These are phyloP conservation scores for Astropecten irregularis DNA, from an alignment of 53 echinoderm and acorn worm species.

Conservation along the genomic window DNA sequence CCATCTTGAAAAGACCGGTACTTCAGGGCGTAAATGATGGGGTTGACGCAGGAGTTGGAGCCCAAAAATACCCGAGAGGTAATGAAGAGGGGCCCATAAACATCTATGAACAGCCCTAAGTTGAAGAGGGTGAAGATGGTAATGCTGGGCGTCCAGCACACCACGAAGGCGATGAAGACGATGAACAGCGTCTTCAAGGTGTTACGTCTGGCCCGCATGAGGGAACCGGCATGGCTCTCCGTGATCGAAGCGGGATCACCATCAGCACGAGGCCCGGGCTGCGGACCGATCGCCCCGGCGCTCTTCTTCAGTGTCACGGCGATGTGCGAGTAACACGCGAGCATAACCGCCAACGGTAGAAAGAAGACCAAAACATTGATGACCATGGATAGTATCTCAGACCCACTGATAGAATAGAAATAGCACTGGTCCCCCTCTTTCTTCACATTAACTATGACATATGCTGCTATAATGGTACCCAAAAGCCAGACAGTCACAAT, in stretches of 20 bases:
- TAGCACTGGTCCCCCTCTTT: slow-evolving; percentile 1
- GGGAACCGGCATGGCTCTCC: background rate
- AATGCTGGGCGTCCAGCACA: slow-evolving; percentile 26
- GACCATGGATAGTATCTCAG: too few relatives aligned
- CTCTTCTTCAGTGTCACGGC: slow-evolving; percentile 51
- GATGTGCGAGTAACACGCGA: slow-evolving; percentile 59
- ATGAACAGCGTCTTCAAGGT: too few relatives aligned
- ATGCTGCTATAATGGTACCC: slow-evolving; percentile 52
- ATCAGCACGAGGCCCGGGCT: background rate
- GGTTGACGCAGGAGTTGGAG: slow-evolving; percentile 40
- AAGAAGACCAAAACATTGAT: slow-evolving; percentile 61
- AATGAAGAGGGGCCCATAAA: background rate
- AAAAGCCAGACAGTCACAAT: slow-evolving; percentile 69
- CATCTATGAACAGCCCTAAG: background rate
- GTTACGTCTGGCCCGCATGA: slow-evolving; percentile 13
- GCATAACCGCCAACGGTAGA: slow-evolving; percentile 70
- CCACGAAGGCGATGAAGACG: slow-evolving; percentile 7
- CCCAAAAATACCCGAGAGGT: background rate
- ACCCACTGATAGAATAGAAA: background rate
- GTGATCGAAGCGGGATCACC: background rate
- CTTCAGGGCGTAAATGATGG: slow-evolving; percentile 45
- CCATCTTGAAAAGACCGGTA: slow-evolving; percentile 43
- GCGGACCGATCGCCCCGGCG: background rate
- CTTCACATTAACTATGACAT: background rate
- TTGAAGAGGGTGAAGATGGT: slow-evolving; percentile 15